Evolutionary conservation across 2,113 vertebrate genomes (phyloP).

Genomic region (Myotis lucifugus): DNA sequence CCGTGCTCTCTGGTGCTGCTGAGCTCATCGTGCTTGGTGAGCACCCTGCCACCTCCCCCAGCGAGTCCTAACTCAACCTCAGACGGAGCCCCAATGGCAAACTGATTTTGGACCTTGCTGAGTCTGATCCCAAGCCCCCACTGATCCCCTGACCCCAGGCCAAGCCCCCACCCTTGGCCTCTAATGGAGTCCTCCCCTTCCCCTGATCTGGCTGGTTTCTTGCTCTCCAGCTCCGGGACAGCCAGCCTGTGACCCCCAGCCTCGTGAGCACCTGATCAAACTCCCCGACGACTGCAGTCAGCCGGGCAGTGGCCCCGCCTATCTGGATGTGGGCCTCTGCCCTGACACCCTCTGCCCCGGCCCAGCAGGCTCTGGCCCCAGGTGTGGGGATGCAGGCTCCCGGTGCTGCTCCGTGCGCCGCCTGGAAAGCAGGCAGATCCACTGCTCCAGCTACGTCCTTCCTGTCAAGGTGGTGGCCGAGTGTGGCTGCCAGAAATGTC

Average conservation of each 20-base stretch:
- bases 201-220: not conserved
- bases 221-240: conserved; percentile 86
- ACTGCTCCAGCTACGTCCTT: conserved; percentile 87
- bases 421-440: conserved; percentile 88
- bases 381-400: conserved; percentile 84
- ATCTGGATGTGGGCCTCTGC: conserved; percentile 93
- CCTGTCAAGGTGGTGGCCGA: conserved; percentile 90
- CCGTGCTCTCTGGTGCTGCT: conserved; percentile 89
- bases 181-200: not conserved
- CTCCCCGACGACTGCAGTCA: conserved; percentile 91
- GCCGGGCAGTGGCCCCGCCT: conserved; percentile 84
- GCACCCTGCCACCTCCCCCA: conserved; percentile 23
- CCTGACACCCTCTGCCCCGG: conserved; percentile 87
- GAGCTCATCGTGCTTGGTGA: conserved; percentile 91
- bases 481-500: conserved; percentile 92
- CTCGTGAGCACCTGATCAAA: conserved; percentile 89
- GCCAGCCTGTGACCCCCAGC: conserved; percentile 87
- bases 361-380: conserved; percentile 79
- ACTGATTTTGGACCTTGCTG: not conserved
- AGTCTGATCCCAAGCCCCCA: not conserved
- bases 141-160: not conserved
- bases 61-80: not conserved
- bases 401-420: conserved; percentile 90
- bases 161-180: not conserved
- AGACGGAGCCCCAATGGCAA: not conserved